These are phyloP conservation scores for Pachyseris speciosa DNA, from an alignment of 64 coral and sea anemone species.

Conservation along the genomic window DNA sequence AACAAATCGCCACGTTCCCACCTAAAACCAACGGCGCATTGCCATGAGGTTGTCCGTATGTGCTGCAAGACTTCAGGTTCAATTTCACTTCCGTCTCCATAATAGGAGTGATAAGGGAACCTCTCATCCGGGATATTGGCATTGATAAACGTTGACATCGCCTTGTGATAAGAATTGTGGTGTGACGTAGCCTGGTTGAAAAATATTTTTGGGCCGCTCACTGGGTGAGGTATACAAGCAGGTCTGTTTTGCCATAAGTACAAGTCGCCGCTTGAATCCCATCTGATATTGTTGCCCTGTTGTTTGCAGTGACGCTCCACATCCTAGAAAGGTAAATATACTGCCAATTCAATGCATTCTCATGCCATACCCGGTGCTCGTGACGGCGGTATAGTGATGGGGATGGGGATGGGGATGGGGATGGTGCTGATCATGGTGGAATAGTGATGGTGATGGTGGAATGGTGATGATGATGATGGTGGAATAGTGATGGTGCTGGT, in stretches of 20 bases:
- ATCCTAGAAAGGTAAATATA: slow-evolving; percentile 11
- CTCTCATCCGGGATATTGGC: slow-evolving; percentile 24
- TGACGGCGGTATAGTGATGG: too few relatives aligned
- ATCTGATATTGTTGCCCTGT: neutral
- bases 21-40: slow-evolving; percentile 42
- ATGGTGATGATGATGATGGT: too few relatives aligned
- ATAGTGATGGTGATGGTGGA: too few relatives aligned
- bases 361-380: too few relatives aligned
- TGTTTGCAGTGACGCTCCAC: neutral
- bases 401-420: too few relatives aligned
- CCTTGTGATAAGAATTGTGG: neutral
- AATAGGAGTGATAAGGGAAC: neutral
- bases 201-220: slow-evolving; percentile 47
- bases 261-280: neutral
- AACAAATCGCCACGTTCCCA: slow-evolving; percentile 52
- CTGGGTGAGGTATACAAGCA: slow-evolving; percentile 53
- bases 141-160: slow-evolving; percentile 11
- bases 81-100: slow-evolving; percentile 60
- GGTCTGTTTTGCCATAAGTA: slow-evolving; percentile 21
- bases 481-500: too few relatives aligned
- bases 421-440: too few relatives aligned
- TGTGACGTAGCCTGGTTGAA: slow-evolving; percentile 21
- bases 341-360: too few relatives aligned
- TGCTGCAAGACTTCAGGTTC: slow-evolving; percentile 62
- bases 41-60: slow-evolving; percentile 38